phyloP scores from a whole-genome alignment of 2,797 vertebrate species.

The Catostomus latipinnis region DNA sequence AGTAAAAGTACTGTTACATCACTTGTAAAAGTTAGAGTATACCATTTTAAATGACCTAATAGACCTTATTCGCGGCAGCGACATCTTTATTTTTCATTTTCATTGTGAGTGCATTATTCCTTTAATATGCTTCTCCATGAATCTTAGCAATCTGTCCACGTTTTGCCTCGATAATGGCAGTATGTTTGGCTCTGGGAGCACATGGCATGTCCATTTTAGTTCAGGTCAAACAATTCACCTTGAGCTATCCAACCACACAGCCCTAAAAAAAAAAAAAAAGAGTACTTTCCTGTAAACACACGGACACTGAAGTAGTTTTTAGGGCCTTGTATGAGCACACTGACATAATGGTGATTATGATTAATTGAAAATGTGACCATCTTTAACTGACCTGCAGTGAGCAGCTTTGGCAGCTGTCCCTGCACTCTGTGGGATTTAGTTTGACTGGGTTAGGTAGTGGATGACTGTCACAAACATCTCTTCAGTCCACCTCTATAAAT shows the following conservation, averaged over 20 bases:
- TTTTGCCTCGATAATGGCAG: constrained; percentile 6
- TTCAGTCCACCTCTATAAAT: constrained; percentile 74
- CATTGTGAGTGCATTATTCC: too few species aligned
- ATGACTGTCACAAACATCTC: constrained; percentile 70
- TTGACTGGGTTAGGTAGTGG: constrained; percentile 57
- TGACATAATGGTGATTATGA: constrained; percentile 36
- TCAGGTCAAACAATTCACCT: constrained; percentile 33
- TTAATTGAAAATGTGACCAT: constrained; percentile 35
- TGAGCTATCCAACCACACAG: constrained; percentile 18
- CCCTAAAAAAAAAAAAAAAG: constrained; percentile 11
- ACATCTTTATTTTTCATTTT: too few species aligned
- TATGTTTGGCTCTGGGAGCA: constrained; percentile 9
- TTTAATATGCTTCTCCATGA: constrained; percentile 4
- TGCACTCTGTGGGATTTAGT: constrained; percentile 10
- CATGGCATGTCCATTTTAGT: constrained; percentile 21
- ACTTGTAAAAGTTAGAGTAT: too few species aligned
- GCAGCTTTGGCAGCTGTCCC: background rate
- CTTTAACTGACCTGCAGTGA: constrained; percentile 19
- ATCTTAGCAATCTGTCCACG: background rate
- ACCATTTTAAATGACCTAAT: too few species aligned
- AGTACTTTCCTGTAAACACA: constrained; percentile 27
- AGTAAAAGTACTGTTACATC: too few species aligned
- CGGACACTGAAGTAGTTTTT: constrained; percentile 9
- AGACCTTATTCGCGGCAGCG: too few species aligned
- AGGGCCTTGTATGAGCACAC: constrained; percentile 17